Conservation (phyloP, 92 coral and sea anemone genomes). For the Muricea muricata region DNA sequence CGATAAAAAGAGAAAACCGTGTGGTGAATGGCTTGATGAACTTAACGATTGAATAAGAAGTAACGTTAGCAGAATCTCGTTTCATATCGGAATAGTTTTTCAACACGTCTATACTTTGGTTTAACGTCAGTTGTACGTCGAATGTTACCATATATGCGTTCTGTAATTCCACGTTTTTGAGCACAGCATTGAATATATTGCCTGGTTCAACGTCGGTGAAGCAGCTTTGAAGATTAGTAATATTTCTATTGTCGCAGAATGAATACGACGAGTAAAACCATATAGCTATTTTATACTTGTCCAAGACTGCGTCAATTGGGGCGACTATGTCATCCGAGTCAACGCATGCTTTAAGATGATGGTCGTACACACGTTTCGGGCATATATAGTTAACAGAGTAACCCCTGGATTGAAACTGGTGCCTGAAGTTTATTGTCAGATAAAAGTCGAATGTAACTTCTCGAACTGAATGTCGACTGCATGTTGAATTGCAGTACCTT, state of each 20-base stretch:
- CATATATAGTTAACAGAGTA: background rate
- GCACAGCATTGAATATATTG: background rate
- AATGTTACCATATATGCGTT: background rate
- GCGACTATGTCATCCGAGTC: background rate
- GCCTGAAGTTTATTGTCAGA: background rate
- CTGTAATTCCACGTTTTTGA: background rate
- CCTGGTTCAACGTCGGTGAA: background rate
- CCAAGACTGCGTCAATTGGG: constrained; percentile 17
- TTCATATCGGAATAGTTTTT: background rate
- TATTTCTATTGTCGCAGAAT: background rate
- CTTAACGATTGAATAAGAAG: constrained; percentile 59
- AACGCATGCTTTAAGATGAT: constrained; percentile 6
- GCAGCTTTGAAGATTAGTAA: background rate
- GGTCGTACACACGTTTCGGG: background rate
- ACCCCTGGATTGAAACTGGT: background rate
- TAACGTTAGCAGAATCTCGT: constrained; percentile 58
- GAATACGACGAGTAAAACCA: background rate
- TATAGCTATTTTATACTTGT: background rate
- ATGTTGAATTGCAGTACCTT: background rate
- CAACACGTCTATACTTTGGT: background rate
- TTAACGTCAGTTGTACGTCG: constrained; percentile 1
- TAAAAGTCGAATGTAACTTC: background rate
- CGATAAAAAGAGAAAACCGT: constrained; percentile 3
- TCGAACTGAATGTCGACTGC: background rate
- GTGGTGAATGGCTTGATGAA: background rate